phyloP scores from a whole-genome alignment of 2,888 invertebrate genomes.

The Heliconius sara region DNA sequence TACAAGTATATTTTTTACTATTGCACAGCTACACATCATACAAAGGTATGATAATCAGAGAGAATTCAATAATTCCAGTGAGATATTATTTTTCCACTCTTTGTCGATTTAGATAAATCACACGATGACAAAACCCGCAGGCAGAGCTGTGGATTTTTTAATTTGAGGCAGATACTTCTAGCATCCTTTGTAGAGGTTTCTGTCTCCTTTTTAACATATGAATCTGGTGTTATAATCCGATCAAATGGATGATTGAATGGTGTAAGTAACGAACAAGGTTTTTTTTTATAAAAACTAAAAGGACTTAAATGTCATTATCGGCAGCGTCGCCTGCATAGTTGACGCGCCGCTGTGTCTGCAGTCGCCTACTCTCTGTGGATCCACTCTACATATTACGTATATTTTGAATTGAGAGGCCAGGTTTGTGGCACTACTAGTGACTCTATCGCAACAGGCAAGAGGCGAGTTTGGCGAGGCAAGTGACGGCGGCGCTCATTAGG shows the following conservation, averaged over 20 bases:
- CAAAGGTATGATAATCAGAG: neutral
- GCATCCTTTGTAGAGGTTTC: neutral
- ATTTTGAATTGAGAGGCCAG: neutral
- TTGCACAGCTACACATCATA: neutral
- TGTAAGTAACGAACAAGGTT: neutral
- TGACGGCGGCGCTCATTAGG: constrained; percentile 13
- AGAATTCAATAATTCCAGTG: neutral
- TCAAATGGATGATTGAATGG: neutral
- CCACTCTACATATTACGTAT: constrained; percentile 3
- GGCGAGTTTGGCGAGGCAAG: constrained; percentile 4
- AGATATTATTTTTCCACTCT: neutral
- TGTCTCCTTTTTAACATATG: neutral
- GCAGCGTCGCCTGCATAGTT: constrained; percentile 6
- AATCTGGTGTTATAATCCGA: neutral
- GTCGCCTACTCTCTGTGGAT: constrained; percentile 8
- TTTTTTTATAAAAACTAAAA: neutral
- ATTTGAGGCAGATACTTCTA: neutral
- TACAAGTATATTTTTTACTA: neutral
- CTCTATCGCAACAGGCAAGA: neutral
- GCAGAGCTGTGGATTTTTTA: neutral
- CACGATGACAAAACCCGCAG: neutral
- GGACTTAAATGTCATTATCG: neutral
- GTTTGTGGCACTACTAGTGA: neutral
- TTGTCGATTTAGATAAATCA: neutral
- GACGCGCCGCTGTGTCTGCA: constrained; percentile 17